Percentiles rank a stretch among this genome's conserved stretches.
phyloP scores from a whole-genome alignment of 2,888 invertebrate species.

The Chrysolina oricalcia region DNA sequence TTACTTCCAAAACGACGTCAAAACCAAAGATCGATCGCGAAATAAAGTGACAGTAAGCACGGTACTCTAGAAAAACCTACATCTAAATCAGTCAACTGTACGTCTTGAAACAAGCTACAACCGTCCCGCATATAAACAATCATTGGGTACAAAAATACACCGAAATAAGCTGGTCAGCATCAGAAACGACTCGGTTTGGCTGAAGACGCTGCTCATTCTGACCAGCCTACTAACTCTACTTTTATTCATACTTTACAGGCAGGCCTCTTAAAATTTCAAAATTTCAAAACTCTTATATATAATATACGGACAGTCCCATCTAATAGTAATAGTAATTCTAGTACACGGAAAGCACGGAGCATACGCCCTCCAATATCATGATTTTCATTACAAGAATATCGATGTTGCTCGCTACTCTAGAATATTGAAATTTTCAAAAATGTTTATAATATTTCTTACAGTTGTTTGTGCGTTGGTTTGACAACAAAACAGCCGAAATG shows the following conservation, averaged over 20 bases:
- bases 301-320: conserved; percentile 72
- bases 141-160: conserved; percentile 73
- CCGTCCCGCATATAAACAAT: conserved; percentile 65
- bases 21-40: conserved; percentile 62
- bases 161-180: conserved; percentile 60
- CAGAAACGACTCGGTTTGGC: neutral
- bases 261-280: conserved; percentile 73
- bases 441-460: conserved; percentile 63
- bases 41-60: conserved; percentile 60
- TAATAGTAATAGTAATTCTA: conserved; percentile 70
- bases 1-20: conserved; percentile 59
- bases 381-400: conserved; percentile 68
- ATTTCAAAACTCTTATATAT: conserved; percentile 71
- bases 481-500: conserved; percentile 56
- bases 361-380: conserved; percentile 65
- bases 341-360: conserved; percentile 72
- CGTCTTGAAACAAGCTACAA: conserved; percentile 64
- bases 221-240: conserved; percentile 64
- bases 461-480: conserved; percentile 71
- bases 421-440: conserved; percentile 65
- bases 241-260: conserved; percentile 71
- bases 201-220: conserved; percentile 31
- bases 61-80: conserved; percentile 64
- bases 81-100: conserved; percentile 70
- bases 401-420: conserved; percentile 69